Evolutionary conservation across 2,113 vertebrate species (phyloP).

Genomic region (Pagrus major): DNA sequence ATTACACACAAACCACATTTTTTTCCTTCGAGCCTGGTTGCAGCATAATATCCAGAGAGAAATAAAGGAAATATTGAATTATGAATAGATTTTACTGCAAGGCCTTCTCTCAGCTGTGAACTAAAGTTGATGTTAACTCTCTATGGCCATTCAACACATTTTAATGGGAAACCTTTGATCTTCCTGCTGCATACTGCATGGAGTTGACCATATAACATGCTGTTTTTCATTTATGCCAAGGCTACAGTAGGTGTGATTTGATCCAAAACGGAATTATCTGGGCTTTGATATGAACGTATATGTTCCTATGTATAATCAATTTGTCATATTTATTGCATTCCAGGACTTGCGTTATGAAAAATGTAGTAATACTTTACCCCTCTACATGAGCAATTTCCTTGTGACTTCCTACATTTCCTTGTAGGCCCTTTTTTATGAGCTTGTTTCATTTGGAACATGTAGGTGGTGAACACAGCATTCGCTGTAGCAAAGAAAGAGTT

Average conservation of each 20-base stretch:
- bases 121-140: conserved; percentile 64
- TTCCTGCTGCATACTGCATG: conserved; percentile 49
- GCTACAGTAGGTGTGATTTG: conserved; percentile 47
- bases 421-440: conserved; percentile 20
- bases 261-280: conserved; percentile 48
- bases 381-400: conserved; percentile 10
- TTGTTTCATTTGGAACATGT: conserved; percentile 16
- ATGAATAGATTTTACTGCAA: conserved; percentile 64
- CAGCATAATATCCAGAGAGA: conserved; percentile 54
- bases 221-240: conserved; percentile 66
- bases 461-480: background rate
- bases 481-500: background rate
- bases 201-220: conserved; percentile 55
- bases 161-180: conserved; percentile 64
- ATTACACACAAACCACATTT: conserved; percentile 30
- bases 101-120: conserved; percentile 41
- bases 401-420: conserved; percentile 23
- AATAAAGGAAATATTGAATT: conserved; percentile 69
- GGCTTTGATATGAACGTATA: conserved; percentile 52
- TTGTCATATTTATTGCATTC: conserved; percentile 36
- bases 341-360: background rate
- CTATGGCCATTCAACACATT: conserved; percentile 57
- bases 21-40: conserved; percentile 17
- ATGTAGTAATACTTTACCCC: background rate
- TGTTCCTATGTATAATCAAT: conserved; percentile 45